Conservation (phyloP, 2,797 vertebrate species). For the Sternotherus odoratus region DNA sequence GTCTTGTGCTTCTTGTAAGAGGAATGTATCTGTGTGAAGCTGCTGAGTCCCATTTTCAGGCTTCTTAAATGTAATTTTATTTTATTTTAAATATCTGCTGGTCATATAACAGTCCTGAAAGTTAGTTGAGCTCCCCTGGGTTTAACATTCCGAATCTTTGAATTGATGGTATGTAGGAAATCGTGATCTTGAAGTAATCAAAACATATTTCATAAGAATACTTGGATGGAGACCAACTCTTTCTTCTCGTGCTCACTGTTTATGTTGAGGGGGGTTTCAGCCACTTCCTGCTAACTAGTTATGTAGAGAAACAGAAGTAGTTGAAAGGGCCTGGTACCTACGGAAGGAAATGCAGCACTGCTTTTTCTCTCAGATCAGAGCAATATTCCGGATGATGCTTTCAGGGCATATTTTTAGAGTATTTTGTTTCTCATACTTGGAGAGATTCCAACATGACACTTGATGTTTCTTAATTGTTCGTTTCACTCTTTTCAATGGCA, state of each 20-base stretch:
- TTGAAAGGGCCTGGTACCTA: slow-evolving; percentile 72
- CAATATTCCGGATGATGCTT: slow-evolving; percentile 74
- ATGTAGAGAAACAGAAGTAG: slow-evolving; percentile 80
- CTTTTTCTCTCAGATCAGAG: slow-evolving; percentile 75
- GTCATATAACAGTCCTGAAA: background rate
- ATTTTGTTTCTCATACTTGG: slow-evolving; percentile 60
- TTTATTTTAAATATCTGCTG: fast-evolving
- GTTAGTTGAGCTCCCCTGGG: background rate
- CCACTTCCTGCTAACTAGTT: slow-evolving; percentile 77
- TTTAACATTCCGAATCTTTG: background rate
- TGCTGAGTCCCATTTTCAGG: background rate
- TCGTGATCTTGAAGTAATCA: slow-evolving; percentile 40
- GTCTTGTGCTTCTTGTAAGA: background rate
- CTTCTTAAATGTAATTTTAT: background rate
- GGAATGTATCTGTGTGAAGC: background rate
- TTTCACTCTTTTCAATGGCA: slow-evolving; percentile 20
- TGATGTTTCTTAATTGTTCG: background rate
- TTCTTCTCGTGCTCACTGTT: slow-evolving; percentile 45
- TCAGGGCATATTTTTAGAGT: slow-evolving; percentile 78
- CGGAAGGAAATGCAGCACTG: slow-evolving; percentile 80
- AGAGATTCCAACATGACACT: slow-evolving; percentile 51
- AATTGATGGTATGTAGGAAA: background rate
- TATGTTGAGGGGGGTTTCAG: slow-evolving; percentile 60
- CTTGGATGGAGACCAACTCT: slow-evolving; percentile 12
- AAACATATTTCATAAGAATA: slow-evolving; percentile 29